These are phyloP conservation scores for Meteorus sp. DNA, from an alignment of 1,140 invertebrate genomes.

Conservation along the genomic window DNA sequence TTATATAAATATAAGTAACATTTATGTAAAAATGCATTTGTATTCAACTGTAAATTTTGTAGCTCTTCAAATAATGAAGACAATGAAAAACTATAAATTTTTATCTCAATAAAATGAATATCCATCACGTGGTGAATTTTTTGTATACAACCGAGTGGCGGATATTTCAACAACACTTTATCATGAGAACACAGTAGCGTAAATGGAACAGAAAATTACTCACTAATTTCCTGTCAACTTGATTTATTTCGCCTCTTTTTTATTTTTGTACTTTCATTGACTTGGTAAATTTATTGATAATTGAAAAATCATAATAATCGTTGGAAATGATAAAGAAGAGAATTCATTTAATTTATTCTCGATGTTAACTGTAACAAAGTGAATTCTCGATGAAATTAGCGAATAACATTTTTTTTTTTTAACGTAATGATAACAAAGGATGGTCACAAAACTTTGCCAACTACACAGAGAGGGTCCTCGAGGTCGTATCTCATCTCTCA, in stretches of 20 bases:
- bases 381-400: too few relatives aligned
- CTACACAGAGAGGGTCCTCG: neutral
- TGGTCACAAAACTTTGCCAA: too few relatives aligned
- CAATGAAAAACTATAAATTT: conserved; percentile 6
- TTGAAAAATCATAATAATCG: too few relatives aligned
- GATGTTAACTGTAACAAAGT: too few relatives aligned
- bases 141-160: too few relatives aligned
- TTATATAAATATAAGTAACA: too few relatives aligned
- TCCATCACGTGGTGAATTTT: conserved; percentile 9
- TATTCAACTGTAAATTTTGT: neutral
- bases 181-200: too few relatives aligned
- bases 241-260: conserved; percentile 3
- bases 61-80: neutral
- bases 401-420: too few relatives aligned
- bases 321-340: too few relatives aligned
- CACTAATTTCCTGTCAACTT: conserved; percentile 33
- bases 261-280: neutral
- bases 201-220: too few relatives aligned
- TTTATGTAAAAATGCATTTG: conserved; percentile 44
- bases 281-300: neutral
- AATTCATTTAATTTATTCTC: too few relatives aligned
- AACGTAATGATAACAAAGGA: conserved; percentile 6
- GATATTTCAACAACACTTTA: conserved; percentile 26
- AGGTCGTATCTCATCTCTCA: conserved; percentile 18
- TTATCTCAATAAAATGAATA: conserved; percentile 7